Base-by-base conservation (phyloP, 2,797 vertebrate species). In the Apogon talboti region DNA sequence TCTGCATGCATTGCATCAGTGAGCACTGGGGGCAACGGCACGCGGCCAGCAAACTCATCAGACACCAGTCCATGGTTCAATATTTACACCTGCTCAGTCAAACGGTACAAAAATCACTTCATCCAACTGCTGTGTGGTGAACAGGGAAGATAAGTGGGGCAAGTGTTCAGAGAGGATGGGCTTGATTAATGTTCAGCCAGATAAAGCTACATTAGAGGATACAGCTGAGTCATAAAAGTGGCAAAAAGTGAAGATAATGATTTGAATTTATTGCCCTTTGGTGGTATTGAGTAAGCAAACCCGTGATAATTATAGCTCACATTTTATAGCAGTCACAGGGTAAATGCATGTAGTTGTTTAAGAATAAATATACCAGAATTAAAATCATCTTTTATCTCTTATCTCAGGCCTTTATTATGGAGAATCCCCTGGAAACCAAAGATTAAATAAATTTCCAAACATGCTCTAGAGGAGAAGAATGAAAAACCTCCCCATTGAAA, bases 111-210 rank as follows among this genome's bases (percentile, higher is more conserved):
- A 83, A 75, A 72, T 56, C 73, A 38, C 44, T 66, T 63, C 62
- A 45, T 33, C 35, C 1, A 0, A 37, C 24, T 35, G 30, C 44
- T n/a, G 1, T 42, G 35, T 47, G 40, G 52, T 7, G 14, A 24
- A 57, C 54, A 57, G 46, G 24, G 62, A 41, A 48, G 30, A 76
- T 71, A 84, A 78, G 66, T 51, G 53, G 47, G 60, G 28, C 66
- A 52, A 73, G 52, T 70, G 61, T 53, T 43, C 45, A 62, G 30
- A 1, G 49, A 74, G 59, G 66, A 81, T 57, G 51, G 54, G 46
- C 67, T 46, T 48, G 81, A 85, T 84, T 82, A 82, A 84, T 78
- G 78, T 67, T 73, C 70, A 77, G 51, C 65, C 46, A 74, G 72
- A 66, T 71, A 46, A 75, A 56, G 48, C 41, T 55, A 56, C 73